Evolutionary conservation across 2,113 vertebrate genomes (phyloP).

Genomic region (Proteles cristata): DNA sequence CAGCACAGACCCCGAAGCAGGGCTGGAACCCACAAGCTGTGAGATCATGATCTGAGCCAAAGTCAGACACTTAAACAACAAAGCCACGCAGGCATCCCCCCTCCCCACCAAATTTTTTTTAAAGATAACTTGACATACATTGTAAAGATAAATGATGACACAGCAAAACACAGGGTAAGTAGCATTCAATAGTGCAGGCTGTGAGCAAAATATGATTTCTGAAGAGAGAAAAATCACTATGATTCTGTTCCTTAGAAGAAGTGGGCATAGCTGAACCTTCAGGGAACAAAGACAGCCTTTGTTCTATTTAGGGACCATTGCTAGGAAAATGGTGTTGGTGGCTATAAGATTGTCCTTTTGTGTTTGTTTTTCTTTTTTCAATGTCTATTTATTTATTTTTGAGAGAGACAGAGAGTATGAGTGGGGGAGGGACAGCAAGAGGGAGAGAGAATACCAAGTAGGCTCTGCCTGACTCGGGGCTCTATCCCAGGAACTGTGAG

Average conservation of each 20-base stretch:
- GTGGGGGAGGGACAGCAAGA: no score
- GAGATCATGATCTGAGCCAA: no score
- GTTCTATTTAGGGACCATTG: not conserved
- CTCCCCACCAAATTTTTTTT: no score
- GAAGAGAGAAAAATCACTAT: not conserved
- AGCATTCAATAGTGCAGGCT: not conserved
- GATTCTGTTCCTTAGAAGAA: not conserved
- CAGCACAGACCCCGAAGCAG: no score
- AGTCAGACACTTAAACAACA: no score
- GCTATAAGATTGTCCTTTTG: not conserved
- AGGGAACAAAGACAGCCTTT: not conserved
- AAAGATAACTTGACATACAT: not conserved
- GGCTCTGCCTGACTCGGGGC: no score
- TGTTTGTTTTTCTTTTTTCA: not conserved
- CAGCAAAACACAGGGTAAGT: not conserved
- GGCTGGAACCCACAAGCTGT: no score
- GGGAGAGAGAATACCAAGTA: no score
- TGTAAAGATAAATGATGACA: not conserved
- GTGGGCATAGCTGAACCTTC: not conserved
- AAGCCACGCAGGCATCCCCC: no score
- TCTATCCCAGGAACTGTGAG: no score
- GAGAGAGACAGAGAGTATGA: no score
- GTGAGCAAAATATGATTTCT: not conserved
- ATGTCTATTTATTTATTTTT: no score
- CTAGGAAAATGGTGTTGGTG: not conserved